These are phyloP conservation scores for Wasmannia auropunctata DNA, from an alignment of 1,140 invertebrate genomes.

Conservation along the genomic window DNA sequence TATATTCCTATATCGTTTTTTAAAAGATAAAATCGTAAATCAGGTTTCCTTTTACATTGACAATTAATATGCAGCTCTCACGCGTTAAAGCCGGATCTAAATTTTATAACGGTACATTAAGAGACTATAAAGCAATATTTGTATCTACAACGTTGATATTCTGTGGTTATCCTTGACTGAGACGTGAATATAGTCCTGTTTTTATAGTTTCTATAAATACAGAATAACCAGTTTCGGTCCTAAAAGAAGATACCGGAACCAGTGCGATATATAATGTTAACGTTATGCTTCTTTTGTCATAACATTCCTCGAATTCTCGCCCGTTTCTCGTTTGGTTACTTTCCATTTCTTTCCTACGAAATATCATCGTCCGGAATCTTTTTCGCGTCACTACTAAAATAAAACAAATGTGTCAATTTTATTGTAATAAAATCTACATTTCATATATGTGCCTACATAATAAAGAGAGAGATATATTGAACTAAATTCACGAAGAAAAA, in stretches of 20 bases:
- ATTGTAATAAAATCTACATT: slow-evolving; percentile 4
- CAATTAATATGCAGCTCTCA: background rate
- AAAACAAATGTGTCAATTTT: background rate
- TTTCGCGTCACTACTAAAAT: background rate
- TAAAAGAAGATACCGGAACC: slow-evolving; percentile 1
- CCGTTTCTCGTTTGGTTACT: background rate
- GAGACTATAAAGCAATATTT: background rate
- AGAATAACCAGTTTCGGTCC: slow-evolving; percentile 19
- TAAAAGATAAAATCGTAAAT: background rate
- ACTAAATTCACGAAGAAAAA: background rate
- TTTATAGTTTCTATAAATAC: background rate
- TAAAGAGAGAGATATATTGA: background rate
- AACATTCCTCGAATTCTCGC: background rate
- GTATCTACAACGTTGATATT: background rate
- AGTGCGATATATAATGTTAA: background rate
- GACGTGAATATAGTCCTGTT: background rate
- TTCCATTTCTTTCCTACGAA: background rate
- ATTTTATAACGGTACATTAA: background rate
- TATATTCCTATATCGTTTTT: background rate
- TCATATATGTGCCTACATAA: background rate
- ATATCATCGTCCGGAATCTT: background rate
- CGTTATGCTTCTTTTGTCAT: background rate
- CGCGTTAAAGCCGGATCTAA: background rate
- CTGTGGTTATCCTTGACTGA: background rate
- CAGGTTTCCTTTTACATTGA: background rate